Evolutionary conservation across 2,888 invertebrate genomes (phyloP).

Genomic region (Tromatobia lineatoria): DNA sequence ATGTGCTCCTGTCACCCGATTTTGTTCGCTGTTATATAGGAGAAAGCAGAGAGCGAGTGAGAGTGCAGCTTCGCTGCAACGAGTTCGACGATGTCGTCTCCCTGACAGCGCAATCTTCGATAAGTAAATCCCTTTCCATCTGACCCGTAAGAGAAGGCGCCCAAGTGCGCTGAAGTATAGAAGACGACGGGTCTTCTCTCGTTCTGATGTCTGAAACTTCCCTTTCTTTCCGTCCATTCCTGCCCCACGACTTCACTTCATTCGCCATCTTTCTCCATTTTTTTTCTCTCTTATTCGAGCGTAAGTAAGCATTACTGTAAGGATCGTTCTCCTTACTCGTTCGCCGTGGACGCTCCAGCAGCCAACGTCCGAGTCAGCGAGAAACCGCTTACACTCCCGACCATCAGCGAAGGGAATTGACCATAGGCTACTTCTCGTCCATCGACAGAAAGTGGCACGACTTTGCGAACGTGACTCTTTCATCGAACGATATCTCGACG

Average conservation of each 20-base stretch:
- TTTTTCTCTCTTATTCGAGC: constrained; percentile 26
- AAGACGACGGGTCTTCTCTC: constrained; percentile 9
- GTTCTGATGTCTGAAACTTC: neutral
- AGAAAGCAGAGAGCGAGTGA: constrained; percentile 37
- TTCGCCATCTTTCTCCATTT: constrained; percentile 32
- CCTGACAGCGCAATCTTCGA: constrained; percentile 73
- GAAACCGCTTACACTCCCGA: constrained; percentile 57
- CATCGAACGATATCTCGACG: constrained; percentile 35
- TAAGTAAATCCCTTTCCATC: constrained; percentile 71
- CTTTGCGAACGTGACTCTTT: constrained; percentile 41
- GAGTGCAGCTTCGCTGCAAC: constrained; percentile 21
- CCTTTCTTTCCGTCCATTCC: constrained; percentile 1
- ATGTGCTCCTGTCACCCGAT: constrained; percentile 59
- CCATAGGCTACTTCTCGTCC: constrained; percentile 34
- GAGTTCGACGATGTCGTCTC: constrained; percentile 47
- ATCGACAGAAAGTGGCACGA: constrained; percentile 52
- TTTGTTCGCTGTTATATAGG: constrained; percentile 46
- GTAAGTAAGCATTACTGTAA: constrained; percentile 49
- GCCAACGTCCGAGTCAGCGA: constrained; percentile 61
- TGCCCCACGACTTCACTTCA: neutral
- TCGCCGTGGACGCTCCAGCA: constrained; percentile 33
- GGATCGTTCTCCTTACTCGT: constrained; percentile 45
- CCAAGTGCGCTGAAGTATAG: neutral
- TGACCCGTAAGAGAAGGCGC: constrained; percentile 51
- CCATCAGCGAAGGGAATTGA: constrained; percentile 60